Conservation (phyloP, 2,113 vertebrate genomes). For the Smithornis capensis region DNA sequence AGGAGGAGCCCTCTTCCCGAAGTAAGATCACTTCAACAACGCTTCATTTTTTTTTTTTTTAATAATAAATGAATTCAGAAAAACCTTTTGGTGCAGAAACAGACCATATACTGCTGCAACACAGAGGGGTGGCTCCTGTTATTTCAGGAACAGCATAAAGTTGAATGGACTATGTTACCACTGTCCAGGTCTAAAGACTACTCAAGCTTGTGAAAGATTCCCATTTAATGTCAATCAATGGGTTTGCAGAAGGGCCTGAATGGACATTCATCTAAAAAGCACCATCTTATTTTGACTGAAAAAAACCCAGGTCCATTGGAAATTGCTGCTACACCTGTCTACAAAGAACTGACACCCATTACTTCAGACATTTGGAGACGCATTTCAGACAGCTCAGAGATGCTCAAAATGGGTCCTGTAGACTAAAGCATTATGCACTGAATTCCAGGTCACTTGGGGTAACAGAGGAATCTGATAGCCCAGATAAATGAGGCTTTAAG, state of each 20-base stretch:
- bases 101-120: background rate
- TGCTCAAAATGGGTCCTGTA: background rate
- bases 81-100: background rate
- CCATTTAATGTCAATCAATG: background rate
- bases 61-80: background rate
- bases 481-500: background rate
- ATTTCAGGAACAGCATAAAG: background rate
- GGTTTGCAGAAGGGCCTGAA: background rate
- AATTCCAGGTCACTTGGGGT: background rate
- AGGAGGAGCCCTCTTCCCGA: background rate
- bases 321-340: background rate
- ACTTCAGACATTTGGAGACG: background rate
- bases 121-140: background rate
- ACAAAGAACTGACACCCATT: background rate
- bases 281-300: background rate
- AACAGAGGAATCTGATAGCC: background rate
- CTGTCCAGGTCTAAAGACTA: background rate
- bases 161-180: background rate
- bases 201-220: background rate
- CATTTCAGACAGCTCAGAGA: background rate
- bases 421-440: background rate
- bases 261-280: background rate
- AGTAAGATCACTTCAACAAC: background rate
- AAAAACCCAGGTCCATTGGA: rapidly evolving
- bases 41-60: background rate